Conservation (phyloP, 1,140 invertebrate genomes). For the Brachystomella parvula region DNA sequence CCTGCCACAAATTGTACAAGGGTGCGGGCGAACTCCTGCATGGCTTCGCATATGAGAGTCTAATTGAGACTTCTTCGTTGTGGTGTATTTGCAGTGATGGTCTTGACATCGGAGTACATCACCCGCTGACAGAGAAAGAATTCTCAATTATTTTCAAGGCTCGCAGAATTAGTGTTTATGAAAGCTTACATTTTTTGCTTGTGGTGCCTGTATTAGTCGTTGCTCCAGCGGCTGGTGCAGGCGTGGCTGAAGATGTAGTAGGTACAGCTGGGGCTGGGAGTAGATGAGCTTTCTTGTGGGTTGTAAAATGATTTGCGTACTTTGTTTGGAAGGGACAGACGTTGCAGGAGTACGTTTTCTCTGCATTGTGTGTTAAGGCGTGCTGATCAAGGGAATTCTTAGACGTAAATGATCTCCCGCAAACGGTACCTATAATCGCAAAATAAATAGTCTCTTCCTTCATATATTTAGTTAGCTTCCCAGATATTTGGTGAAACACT, state of each 20-base stretch:
- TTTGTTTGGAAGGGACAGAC: slow-evolving; percentile 59
- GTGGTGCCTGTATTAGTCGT: neutral
- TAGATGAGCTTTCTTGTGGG: slow-evolving; percentile 58
- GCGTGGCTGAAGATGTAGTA: slow-evolving; percentile 9
- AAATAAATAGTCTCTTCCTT: neutral
- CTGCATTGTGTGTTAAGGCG: slow-evolving; percentile 49
- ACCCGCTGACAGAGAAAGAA: slow-evolving; percentile 24
- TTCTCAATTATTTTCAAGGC: neutral
- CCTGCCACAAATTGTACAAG: slow-evolving; percentile 54
- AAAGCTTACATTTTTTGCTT: neutral
- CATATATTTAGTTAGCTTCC: neutral
- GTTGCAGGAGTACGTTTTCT: slow-evolving; percentile 54
- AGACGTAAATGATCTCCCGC: slow-evolving; percentile 49
- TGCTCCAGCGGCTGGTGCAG: neutral
- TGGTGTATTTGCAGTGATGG: slow-evolving; percentile 55
- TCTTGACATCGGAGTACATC: slow-evolving; percentile 55
- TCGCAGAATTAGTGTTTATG: neutral
- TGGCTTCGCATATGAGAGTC: slow-evolving; percentile 54
- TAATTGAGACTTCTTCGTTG: slow-evolving; percentile 58
- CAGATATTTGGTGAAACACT: slow-evolving; percentile 14
- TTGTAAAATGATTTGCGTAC: slow-evolving; percentile 57
- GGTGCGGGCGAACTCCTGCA: slow-evolving; percentile 54
- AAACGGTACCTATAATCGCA: slow-evolving; percentile 44
- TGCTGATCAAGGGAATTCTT: slow-evolving; percentile 55
- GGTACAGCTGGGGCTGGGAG: no score